Base-by-base conservation (phyloP, 2,888 invertebrate species). In the Carpatolechia fugitivella region DNA sequence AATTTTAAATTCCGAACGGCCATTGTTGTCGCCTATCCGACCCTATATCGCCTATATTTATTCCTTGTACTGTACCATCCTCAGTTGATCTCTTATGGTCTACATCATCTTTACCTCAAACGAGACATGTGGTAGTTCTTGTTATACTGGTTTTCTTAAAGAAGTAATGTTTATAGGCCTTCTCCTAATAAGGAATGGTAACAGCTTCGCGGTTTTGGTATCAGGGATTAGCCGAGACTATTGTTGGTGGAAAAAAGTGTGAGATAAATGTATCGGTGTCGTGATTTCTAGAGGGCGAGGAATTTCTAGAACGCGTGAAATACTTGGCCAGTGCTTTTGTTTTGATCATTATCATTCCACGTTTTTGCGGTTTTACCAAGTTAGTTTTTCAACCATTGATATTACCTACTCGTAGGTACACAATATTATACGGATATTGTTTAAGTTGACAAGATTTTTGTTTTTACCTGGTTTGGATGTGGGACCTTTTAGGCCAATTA, bases 1-100 rank as follows among this genome's bases (percentile, higher is more conserved):
- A 81, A 85, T 85, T 85, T 85, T 75, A 83, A 85, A 85, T 85
- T 85, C 84, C 76, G 65, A 80, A 72, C 74, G 68, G 69, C 82
- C 79, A 82, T 84, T 84, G 83, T 84, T 76, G 81, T 77, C 77
- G 78, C 81, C 80, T 82, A 82, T 82, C 77, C 75, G 66, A 64
- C 73, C 64, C 76, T 76, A 77, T 74, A 83, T 83, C 80, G 78
- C 70, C 70, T 72, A 69, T 80, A 82, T 79, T 80, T 81, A 83
- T 82, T 73, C 75, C 68, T 64, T 58, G 66, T 64, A 66, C 57
- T 52, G 60, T 14, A 66, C 57, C 57, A 57, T n/a, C 40, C 30
- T 29, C 4, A 54, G 30, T 41, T 38, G 54, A 54, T 46, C 50
- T 36, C 20, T 47, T 13, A 24, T 13, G 35, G 10, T 36, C 13